Evolutionary conservation across 2,888 invertebrate species (phyloP).

Genomic region (Lomographa bimaculata): DNA sequence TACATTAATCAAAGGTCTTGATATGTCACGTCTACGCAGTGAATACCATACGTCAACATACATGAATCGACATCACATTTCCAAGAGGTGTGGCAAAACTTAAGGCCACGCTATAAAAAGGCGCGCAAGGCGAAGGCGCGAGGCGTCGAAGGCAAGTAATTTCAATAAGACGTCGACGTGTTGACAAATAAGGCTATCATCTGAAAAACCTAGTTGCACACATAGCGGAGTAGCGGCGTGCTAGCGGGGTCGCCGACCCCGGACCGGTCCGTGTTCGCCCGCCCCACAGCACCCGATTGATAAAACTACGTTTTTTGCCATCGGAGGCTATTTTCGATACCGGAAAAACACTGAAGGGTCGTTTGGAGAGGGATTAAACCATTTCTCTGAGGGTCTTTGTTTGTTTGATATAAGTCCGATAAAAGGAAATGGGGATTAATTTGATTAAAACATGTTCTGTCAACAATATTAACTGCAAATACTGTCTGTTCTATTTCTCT

Average conservation of each 20-base stretch:
- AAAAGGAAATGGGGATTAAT: too few relatives aligned
- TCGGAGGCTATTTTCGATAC: constrained; percentile 24
- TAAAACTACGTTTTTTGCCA: constrained; percentile 50
- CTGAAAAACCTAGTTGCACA: constrained; percentile 60
- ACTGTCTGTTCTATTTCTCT: too few relatives aligned
- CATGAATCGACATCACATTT: background rate
- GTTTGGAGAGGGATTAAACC: constrained; percentile 5
- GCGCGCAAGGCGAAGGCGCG: constrained; percentile 13
- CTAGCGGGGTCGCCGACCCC: constrained; percentile 63
- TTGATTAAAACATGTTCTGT: too few relatives aligned
- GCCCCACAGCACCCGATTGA: constrained; percentile 44
- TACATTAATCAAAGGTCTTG: too few relatives aligned
- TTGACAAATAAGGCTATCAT: constrained; percentile 53
- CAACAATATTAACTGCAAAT: too few relatives aligned
- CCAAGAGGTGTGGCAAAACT: constrained; percentile 16
- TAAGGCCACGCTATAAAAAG: constrained; percentile 18
- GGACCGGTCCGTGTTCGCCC: constrained; percentile 63
- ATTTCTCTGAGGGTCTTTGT: background rate
- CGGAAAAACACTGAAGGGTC: constrained; percentile 17
- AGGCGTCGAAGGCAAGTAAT: constrained; percentile 24
- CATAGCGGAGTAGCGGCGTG: constrained; percentile 56
- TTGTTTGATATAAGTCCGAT: too few relatives aligned
- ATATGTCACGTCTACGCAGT: background rate
- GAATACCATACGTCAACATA: background rate
- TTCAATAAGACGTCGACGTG: constrained; percentile 32